Conservation (phyloP, 1,140 invertebrate species). For the Drosophila equinoxialis region DNA sequence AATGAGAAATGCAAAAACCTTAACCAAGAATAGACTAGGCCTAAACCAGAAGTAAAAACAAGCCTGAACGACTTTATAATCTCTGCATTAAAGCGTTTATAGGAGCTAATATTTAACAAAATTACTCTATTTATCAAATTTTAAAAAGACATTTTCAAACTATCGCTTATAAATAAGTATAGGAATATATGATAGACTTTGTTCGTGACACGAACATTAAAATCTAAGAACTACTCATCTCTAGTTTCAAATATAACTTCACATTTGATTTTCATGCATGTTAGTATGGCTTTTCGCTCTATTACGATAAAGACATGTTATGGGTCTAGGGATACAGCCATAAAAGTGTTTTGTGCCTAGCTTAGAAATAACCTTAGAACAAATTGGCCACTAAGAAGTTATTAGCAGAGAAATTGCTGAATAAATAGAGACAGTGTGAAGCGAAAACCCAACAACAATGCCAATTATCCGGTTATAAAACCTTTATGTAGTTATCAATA, state of each 20-base stretch:
- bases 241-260: constrained; percentile 18
- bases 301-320: constrained; percentile 66
- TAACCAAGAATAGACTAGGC: no score
- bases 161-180: no score
- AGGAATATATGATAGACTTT: no score
- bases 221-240: constrained; percentile 11
- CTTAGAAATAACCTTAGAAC: constrained; percentile 33
- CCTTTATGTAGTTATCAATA: constrained; percentile 31
- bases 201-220: constrained; percentile 22
- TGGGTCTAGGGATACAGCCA: constrained; percentile 36
- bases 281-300: constrained; percentile 44
- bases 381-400: constrained; percentile 41
- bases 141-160: no score
- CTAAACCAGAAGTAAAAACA: no score
- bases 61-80: no score
- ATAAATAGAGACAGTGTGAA: constrained; percentile 26
- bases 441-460: background rate
- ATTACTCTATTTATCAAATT: no score
- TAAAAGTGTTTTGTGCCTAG: constrained; percentile 27
- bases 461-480: constrained; percentile 35
- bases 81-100: no score
- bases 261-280: constrained; percentile 56
- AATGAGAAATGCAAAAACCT: no score
- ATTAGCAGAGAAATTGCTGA: constrained; percentile 31
- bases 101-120: no score